phyloP scores from a whole-genome alignment of 2,888 invertebrate species.

The Agrotis segetum region DNA sequence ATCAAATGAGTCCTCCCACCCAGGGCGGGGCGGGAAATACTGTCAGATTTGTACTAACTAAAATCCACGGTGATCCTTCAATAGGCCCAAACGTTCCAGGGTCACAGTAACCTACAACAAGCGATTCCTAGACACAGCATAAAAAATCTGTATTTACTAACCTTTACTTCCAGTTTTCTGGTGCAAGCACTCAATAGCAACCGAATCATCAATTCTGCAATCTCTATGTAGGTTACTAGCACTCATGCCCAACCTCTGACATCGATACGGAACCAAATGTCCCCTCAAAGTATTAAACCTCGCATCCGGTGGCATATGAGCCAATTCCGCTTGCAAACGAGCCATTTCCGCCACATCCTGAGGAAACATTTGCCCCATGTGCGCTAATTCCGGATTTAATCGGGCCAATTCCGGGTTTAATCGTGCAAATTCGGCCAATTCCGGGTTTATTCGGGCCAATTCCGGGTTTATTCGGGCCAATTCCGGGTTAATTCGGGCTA shows the following conservation, averaged over 20 bases:
- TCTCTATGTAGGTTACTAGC: constrained; percentile 83
- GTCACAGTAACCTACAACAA: too few species aligned
- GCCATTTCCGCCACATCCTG: constrained; percentile 68
- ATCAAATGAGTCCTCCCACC: too few species aligned
- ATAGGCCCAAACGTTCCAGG: too few species aligned
- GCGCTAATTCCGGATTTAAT: constrained; percentile 69
- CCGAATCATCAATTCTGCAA: constrained; percentile 78
- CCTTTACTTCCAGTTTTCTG: constrained; percentile 86
- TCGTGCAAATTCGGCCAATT: constrained; percentile 65
- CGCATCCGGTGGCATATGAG: constrained; percentile 63
- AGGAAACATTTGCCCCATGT: constrained; percentile 75
- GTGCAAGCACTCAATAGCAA: constrained; percentile 82
- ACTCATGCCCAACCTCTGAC: constrained; percentile 82
- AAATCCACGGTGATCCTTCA: too few species aligned
- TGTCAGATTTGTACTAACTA: too few species aligned
- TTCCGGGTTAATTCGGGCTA: constrained; percentile 63
- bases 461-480: constrained; percentile 68
- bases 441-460: constrained; percentile 70
- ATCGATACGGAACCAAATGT: constrained; percentile 85
- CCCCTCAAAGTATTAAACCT: constrained; percentile 85
- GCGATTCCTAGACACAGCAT: too few species aligned
- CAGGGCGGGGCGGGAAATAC: too few species aligned
- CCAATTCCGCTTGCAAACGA: constrained; percentile 63
- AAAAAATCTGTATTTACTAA: constrained; percentile 45
- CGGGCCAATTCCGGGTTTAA: constrained; percentile 72